phyloP scores from a whole-genome alignment of 2,113 vertebrate genomes.

The Morphnarchus princeps region DNA sequence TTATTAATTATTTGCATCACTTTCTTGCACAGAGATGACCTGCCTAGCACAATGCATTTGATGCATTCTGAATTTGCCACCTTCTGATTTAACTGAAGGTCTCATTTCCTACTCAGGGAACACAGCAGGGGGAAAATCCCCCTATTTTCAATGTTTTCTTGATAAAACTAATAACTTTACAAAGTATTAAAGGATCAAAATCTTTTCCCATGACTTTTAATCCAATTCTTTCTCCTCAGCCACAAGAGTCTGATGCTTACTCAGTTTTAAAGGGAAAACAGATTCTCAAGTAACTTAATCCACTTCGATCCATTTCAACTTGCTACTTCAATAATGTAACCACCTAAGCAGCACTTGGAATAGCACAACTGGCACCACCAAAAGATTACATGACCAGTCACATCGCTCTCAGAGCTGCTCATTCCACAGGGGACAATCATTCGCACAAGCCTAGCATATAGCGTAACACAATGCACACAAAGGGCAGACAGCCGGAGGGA shows the following conservation, averaged over 20 bases:
- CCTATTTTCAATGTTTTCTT: background rate
- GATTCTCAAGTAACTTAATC: background rate
- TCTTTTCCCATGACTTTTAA: background rate
- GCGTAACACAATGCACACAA: background rate
- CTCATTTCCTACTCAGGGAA: background rate
- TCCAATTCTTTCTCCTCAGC: background rate
- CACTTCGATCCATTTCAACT: background rate
- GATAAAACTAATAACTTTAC: background rate
- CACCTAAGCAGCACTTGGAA: background rate
- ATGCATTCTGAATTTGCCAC: background rate
- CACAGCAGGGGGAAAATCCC: too few relatives aligned
- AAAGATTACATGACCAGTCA: background rate
- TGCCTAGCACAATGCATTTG: background rate
- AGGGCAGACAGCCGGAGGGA: background rate
- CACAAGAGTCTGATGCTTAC: background rate
- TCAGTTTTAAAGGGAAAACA: background rate
- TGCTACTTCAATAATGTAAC: background rate
- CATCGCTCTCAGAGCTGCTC: background rate
- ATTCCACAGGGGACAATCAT: background rate
- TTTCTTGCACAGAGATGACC: background rate
- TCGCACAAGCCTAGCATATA: background rate
- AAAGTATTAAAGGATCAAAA: background rate
- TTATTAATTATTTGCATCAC: background rate
- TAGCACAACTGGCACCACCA: background rate
- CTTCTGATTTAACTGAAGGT: background rate